Percentiles rank a stretch among this genome's conserved stretches.
These are phyloP conservation scores for Athripsodes cinereus DNA, from an alignment of 2,888 invertebrate species.

Conservation along the genomic window DNA sequence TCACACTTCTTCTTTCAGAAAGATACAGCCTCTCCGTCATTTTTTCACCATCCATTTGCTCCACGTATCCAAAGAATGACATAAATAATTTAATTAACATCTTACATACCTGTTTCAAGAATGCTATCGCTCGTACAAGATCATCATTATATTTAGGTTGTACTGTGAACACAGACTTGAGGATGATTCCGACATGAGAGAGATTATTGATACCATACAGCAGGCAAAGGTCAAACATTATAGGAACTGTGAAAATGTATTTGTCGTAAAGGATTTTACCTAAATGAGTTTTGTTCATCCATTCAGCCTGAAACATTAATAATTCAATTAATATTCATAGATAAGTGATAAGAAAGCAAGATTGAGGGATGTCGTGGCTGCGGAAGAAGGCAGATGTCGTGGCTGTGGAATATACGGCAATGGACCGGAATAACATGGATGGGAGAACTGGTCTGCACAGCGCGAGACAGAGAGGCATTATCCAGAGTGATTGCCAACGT, in stretches of 20 bases:
- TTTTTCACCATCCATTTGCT: too few relatives aligned
- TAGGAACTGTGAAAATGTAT: conserved; percentile 76
- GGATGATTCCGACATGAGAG: conserved; percentile 53
- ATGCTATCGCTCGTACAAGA: conserved; percentile 45
- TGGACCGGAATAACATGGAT: too few relatives aligned
- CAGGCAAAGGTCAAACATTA: conserved; percentile 71
- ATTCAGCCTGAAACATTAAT: conserved; percentile 42
- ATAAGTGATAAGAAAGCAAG: too few relatives aligned
- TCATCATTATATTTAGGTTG: conserved; percentile 65
- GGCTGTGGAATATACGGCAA: too few relatives aligned
- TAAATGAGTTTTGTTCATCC: conserved; percentile 60
- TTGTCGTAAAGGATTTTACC: conserved; percentile 70
- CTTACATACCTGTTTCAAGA: conserved; percentile 43
- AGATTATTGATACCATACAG: conserved; percentile 65
- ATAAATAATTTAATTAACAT: background rate
- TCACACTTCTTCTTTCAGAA: too few relatives aligned
- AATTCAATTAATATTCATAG: background rate
- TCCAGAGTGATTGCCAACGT: too few relatives aligned
- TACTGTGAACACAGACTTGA: conserved; percentile 58
- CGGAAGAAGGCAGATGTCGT: too few relatives aligned
- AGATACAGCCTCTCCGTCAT: too few relatives aligned
- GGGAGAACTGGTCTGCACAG: too few relatives aligned
- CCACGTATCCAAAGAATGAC: background rate
- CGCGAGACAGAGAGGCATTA: too few relatives aligned
- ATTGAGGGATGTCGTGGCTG: too few relatives aligned